These are phyloP conservation scores for Orestias chungarensis DNA, from an alignment of 2,797 vertebrate species.

Conservation along the genomic window DNA sequence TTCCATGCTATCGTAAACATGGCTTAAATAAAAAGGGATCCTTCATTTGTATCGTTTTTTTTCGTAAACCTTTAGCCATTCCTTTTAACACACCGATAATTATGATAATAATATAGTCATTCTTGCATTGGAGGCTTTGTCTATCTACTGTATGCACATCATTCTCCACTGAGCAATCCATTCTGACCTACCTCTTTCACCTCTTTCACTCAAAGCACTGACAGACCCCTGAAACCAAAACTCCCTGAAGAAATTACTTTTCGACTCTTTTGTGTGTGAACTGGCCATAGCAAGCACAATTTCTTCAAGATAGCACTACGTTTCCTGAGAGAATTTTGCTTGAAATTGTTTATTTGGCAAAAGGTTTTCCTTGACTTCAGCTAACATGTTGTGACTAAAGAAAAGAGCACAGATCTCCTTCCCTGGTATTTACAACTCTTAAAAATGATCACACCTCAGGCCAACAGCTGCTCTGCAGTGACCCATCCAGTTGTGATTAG, in stretches of 20 bases:
- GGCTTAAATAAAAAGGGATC: too few species aligned
- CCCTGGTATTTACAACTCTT: slow-evolving; percentile 4
- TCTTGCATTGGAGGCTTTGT: too few species aligned
- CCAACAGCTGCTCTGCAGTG: slow-evolving; percentile 1
- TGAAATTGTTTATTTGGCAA: slow-evolving; percentile 34
- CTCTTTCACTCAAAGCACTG: neutral
- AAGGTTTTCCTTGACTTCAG: slow-evolving; percentile 31
- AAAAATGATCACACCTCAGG: slow-evolving; percentile 14
- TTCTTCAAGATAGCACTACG: neutral
- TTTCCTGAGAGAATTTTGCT: slow-evolving; percentile 12
- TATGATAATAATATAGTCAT: too few species aligned
- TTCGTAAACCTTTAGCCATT: too few species aligned
- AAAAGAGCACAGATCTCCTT: slow-evolving; percentile 10
- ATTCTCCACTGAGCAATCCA: too few species aligned
- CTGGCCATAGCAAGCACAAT: neutral
- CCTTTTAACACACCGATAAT: too few species aligned
- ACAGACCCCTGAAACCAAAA: neutral
- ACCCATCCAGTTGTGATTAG: neutral
- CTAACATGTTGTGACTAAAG: slow-evolving; percentile 10
- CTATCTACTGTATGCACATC: too few species aligned
- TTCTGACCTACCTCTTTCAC: too few species aligned
- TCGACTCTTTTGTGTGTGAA: neutral
- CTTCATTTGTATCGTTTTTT: too few species aligned
- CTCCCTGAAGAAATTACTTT: neutral
- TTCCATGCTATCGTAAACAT: too few species aligned